A percentile compares a stretch with the other conserved stretches of the same genome.
These are phyloP conservation scores for Poecilia wingei DNA, from an alignment of 2,797 vertebrate species.

Conservation along the genomic window DNA sequence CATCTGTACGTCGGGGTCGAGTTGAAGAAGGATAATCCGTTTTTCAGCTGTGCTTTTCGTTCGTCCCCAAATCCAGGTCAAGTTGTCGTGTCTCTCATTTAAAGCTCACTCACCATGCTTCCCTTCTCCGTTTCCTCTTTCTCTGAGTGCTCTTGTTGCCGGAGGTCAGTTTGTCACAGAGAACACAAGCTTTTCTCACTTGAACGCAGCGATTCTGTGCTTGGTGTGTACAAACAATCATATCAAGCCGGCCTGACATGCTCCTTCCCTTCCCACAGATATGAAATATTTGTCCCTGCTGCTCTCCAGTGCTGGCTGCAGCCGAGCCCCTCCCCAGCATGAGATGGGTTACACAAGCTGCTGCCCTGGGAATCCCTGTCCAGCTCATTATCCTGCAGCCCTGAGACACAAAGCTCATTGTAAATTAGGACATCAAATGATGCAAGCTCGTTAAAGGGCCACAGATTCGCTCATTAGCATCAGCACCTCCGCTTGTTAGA, in stretches of 20 bases:
- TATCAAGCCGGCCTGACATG: constrained; percentile 71
- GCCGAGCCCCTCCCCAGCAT: constrained; percentile 42
- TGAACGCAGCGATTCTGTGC: constrained; percentile 70
- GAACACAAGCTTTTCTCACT: constrained; percentile 79
- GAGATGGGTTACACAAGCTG: constrained; percentile 77
- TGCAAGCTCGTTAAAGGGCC: constrained; percentile 71
- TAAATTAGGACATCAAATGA: constrained; percentile 75
- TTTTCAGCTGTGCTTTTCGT: constrained; percentile 2
- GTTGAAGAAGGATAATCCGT: constrained; percentile 4
- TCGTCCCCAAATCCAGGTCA: constrained; percentile 62
- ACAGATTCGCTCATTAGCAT: constrained; percentile 75
- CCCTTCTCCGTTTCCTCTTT: constrained; percentile 64
- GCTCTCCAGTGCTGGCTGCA: constrained; percentile 43
- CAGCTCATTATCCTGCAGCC: constrained; percentile 76
- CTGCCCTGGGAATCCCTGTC: constrained; percentile 73
- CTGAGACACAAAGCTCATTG: constrained; percentile 70
- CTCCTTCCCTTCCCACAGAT: constrained; percentile 47
- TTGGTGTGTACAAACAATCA: constrained; percentile 77
- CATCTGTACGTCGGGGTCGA: neutral
- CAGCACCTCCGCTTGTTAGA: constrained; percentile 75
- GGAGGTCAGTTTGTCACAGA: constrained; percentile 76
- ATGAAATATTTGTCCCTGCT: constrained; percentile 51
- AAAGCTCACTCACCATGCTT: constrained; percentile 29
- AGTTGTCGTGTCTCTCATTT: constrained; percentile 26
- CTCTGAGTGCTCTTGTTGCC: constrained; percentile 67